These are phyloP conservation scores for Bagarius yarrelli DNA, from an alignment of 2,113 vertebrate species.

Conservation along the genomic window DNA sequence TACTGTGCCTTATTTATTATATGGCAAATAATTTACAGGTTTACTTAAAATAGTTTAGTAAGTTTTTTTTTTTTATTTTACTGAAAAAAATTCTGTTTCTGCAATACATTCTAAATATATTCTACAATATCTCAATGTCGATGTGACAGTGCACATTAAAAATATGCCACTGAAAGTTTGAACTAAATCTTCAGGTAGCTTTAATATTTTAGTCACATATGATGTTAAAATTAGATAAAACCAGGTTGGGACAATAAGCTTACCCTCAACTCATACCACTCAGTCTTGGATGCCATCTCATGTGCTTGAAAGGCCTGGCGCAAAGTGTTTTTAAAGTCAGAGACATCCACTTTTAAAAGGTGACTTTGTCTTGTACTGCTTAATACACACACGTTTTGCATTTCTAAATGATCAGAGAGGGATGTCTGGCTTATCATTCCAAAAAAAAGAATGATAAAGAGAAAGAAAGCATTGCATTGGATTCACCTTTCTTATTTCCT, in stretches of 20 bases:
- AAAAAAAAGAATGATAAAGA: neutral
- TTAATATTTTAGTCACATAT: neutral
- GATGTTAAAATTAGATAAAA: neutral
- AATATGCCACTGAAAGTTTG: neutral
- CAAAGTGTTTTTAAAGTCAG: neutral
- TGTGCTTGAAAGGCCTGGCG: neutral
- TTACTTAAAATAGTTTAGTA: no score
- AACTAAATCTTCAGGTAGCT: neutral
- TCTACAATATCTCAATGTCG: neutral
- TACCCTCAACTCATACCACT: neutral
- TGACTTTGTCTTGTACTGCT: neutral
- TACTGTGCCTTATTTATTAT: no score
- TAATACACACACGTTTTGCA: neutral
- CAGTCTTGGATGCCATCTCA: neutral
- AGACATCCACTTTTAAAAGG: neutral
- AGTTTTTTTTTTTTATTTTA: no score
- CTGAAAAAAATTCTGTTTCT: no score
- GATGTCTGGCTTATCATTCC: neutral
- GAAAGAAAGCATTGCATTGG: constrained; percentile 21
- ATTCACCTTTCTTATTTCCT: constrained; percentile 18
- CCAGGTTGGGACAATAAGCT: neutral
- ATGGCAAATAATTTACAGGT: no score
- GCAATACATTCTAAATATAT: no score
- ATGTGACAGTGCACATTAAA: neutral
- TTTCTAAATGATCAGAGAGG: neutral